These are phyloP conservation scores for Bagarius yarrelli DNA, from an alignment of 2,113 vertebrate species.

Conservation along the genomic window DNA sequence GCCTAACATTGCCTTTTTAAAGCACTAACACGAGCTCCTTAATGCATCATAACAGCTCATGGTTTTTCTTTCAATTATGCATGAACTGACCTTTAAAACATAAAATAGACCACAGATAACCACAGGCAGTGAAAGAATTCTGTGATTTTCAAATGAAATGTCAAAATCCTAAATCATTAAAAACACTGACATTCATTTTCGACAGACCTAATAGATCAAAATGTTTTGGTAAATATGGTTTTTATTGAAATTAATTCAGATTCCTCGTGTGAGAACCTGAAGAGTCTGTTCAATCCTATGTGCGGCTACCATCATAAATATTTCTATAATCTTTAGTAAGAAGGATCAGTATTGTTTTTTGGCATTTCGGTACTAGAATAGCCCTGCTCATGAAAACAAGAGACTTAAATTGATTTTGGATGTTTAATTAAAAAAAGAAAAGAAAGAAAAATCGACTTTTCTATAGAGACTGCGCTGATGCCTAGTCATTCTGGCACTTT, in stretches of 20 bases:
- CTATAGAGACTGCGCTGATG: background rate
- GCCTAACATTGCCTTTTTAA: background rate
- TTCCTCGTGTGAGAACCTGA: background rate
- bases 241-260: background rate
- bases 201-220: background rate
- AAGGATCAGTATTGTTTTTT: background rate
- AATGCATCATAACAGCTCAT: background rate
- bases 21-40: background rate
- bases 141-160: background rate
- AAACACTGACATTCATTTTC: background rate
- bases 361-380: background rate
- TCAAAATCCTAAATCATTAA: background rate
- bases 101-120: background rate
- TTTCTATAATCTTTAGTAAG: conserved; percentile 1
- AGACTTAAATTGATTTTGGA: background rate
- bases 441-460: background rate
- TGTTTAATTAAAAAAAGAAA: background rate
- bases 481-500: background rate
- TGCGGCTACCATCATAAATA: background rate
- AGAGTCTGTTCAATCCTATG: background rate
- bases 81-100: background rate
- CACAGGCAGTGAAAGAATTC: background rate
- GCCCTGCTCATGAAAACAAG: background rate
- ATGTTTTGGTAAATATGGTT: background rate
- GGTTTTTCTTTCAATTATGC: background rate